Base-by-base conservation (phyloP, 2,888 invertebrate species). In the Eristalis intricaria region DNA sequence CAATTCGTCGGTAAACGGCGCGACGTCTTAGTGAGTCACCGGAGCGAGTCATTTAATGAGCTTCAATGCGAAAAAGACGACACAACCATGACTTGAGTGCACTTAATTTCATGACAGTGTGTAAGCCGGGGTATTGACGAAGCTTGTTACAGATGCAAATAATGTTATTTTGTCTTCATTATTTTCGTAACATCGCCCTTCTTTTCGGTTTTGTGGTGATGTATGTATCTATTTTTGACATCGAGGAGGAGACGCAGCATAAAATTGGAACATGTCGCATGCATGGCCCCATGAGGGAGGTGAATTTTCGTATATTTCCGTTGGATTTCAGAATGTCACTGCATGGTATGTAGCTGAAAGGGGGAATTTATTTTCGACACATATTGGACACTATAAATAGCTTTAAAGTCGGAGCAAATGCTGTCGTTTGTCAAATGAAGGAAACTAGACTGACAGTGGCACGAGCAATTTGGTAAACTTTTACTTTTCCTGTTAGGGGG, bases 201-300 rank as follows among this genome's bases (percentile, higher is more conserved):
- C 22, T 50, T 58, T 50, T 58, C 70, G 64, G 32, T 65, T 74
- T 64, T 64, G 69, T 40, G 56, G 65, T 50, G 65, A 40, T 79
- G 79, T 65, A 40, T 79, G 79, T 65, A 50, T 84, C 61, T 84
- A 84, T 84, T 84, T 84, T 80, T 84, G 69, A 69, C 65, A 29
- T 61, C n/a, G 23, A 60, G 23, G 32, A 73, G 70, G 63, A 7
- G 50, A 19, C 5, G 19, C 38, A 50, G 56, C 50, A 38, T 11
- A 50, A 32, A 70, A 58, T 56, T 40, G 50, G 35, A 77, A 71
- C 26, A 61, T 77, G 66, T 61, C 65, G 23, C 74, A 68, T 38
- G 61, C 38, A 58, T 40, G 56, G 64, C 38, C 64, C 8, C 63
- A 66, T 63, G 77, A 70, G 82, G 82, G 82, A 77, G 77, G 61